Evolutionary conservation across 2,888 invertebrate genomes (phyloP), one percentile per base, ranked within the genome.

Genomic region (Synergus laeviventris): DNA sequence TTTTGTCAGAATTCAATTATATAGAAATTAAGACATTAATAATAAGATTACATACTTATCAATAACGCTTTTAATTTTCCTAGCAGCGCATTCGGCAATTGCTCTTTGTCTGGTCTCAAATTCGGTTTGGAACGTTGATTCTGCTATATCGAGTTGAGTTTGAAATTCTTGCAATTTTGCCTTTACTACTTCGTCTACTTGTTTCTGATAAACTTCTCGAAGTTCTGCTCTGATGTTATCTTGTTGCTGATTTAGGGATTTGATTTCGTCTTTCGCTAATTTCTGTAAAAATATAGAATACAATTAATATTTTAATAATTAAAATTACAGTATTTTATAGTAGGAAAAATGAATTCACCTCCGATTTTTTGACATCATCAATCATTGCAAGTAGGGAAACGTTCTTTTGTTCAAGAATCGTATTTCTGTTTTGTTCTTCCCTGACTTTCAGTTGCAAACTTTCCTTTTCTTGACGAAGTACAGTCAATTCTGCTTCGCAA

Each of bases 101-200:
- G 93, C 92, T 62, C 93, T 91, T 88, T 96, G 96, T 74, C 94
- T 93, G 45, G 91, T 92, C 61, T 94, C 92, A 1, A 94, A 92
- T 84, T 95, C 95, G 0, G 91, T 91, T 80, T 94, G 94, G 84
- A 95, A 92, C 56, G 93, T 93, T 31, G 92, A 91, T 89, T 95
- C 95, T 0, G 95, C 94, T 49, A 92, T 90, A 83, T 96, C 96
- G 49, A 97, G 90, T 88, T 97, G 96, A 1, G 91, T 91, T 88
- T 95, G 95, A 85, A 96, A 97, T 90, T 97, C 96, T 84, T 94
- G 94, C 77, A 96, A 91, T 87, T 97, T 97, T 75, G 93, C 93
- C 77, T 94, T 92, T 21, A 97, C 96, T 0, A 96, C 95, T 73
- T 94, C 93, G 85, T 97, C 96, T 14, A 97, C 92, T 91, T 97